A percentile compares a stretch with the other conserved stretches of the same genome.
phyloP scores from a whole-genome alignment of 2,113 vertebrate species.

The Heteronetta atricapilla region DNA sequence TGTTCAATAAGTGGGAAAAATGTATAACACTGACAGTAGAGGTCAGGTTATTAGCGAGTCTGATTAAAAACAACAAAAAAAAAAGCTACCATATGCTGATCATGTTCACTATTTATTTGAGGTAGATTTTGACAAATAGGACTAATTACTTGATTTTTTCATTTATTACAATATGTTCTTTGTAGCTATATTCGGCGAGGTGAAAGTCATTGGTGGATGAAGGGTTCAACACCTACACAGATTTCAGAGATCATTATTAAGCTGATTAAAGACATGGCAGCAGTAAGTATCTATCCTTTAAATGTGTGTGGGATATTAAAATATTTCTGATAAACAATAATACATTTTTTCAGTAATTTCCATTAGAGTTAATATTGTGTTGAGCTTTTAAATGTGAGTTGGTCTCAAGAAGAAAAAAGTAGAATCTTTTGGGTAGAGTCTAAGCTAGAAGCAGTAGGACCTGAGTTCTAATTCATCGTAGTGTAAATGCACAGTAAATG shows the following conservation, averaged over 20 bases:
- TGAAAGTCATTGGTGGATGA: slow-evolving; percentile 99
- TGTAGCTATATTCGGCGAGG: slow-evolving; percentile 93
- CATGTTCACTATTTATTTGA: background rate
- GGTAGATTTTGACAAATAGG: background rate
- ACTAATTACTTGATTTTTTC: background rate
- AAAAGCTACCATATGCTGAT: background rate
- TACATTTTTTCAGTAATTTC: background rate
- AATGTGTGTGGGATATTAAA: background rate
- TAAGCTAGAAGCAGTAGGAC: background rate
- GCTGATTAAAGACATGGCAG: slow-evolving; percentile 98
- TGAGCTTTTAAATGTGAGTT: background rate
- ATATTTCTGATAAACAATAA: background rate
- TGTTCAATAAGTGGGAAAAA: background rate
- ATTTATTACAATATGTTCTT: background rate
- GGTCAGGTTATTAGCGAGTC: background rate
- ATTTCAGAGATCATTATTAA: slow-evolving; percentile 99
- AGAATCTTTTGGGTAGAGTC: background rate
- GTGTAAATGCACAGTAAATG: background rate
- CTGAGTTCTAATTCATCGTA: background rate
- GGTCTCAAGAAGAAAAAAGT: background rate
- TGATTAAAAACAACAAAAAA: background rate
- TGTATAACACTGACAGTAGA: background rate
- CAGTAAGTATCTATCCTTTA: slow-evolving; percentile 81
- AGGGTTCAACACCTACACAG: slow-evolving; percentile 96
- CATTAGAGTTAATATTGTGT: background rate